Conservation (phyloP, 2,888 invertebrate genomes). For the Napeogenes sylphis region DNA sequence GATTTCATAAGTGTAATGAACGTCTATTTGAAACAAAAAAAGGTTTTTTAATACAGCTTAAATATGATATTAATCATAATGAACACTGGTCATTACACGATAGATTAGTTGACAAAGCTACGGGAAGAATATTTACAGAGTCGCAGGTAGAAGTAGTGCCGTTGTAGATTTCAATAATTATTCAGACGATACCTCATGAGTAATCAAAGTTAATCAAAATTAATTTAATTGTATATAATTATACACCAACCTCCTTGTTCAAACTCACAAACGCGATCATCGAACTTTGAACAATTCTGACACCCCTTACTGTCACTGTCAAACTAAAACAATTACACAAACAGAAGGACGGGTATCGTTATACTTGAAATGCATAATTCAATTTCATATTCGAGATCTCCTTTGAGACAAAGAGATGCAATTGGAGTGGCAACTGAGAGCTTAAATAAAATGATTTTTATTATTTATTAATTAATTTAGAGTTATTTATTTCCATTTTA, state of each 20-base stretch:
- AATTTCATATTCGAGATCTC: conserved; percentile 49
- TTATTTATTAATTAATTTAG: neutral
- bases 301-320: conserved; percentile 8
- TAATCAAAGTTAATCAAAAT: too few relatives aligned
- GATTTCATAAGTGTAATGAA: too few relatives aligned
- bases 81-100: too few relatives aligned
- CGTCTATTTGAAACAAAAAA: too few relatives aligned
- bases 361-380: conserved; percentile 53
- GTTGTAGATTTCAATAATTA: too few relatives aligned
- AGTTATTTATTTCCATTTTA: too few relatives aligned
- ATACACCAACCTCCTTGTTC: conserved; percentile 6
- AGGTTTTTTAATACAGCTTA: too few relatives aligned
- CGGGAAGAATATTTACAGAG: too few relatives aligned
- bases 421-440: neutral
- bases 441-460: neutral
- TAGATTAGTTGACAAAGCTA: too few relatives aligned
- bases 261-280: neutral
- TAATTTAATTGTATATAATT: neutral
- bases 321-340: conserved; percentile 26
- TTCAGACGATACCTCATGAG: too few relatives aligned
- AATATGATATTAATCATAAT: too few relatives aligned
- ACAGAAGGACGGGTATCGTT: conserved; percentile 35
- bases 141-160: too few relatives aligned
- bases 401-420: conserved; percentile 36
- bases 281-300: neutral